These are phyloP conservation scores for Galeopsomyia nigrocyanea DNA, from an alignment of 2,888 invertebrate genomes.

Conservation along the genomic window DNA sequence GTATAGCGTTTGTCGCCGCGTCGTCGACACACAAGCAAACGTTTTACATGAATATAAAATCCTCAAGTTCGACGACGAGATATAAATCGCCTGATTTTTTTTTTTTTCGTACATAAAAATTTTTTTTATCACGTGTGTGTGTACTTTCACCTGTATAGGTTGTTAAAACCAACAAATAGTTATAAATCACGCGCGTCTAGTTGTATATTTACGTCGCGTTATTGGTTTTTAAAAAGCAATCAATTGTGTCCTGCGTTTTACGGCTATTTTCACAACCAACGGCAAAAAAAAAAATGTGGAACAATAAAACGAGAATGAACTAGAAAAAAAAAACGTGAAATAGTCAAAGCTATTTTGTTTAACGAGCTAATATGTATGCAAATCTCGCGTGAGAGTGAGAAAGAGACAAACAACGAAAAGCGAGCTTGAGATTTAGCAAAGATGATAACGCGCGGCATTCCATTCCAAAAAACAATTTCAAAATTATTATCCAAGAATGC, in stretches of 20 bases:
- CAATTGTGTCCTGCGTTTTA: no score
- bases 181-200: not conserved
- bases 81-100: not conserved
- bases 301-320: no score
- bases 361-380: no score
- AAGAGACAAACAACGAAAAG: no score
- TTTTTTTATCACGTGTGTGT: not conserved
- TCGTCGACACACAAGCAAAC: not conserved
- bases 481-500: slow-evolving; percentile 31
- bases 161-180: not conserved
- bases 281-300: no score
- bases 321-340: no score
- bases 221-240: no score
- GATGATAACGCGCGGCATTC: not conserved
- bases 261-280: no score
- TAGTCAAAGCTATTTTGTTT: no score
- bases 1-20: not conserved
- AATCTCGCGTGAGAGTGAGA: no score
- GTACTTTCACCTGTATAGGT: not conserved
- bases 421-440: not conserved
- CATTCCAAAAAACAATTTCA: not conserved
- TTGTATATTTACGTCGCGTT: not conserved
- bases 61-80: not conserved
- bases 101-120: not conserved
- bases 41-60: no score